A percentile compares a stretch with the other conserved stretches of the same genome.
Evolutionary conservation across 2,888 invertebrate genomes (phyloP).

Genomic region (Scaeva pyrastri): DNA sequence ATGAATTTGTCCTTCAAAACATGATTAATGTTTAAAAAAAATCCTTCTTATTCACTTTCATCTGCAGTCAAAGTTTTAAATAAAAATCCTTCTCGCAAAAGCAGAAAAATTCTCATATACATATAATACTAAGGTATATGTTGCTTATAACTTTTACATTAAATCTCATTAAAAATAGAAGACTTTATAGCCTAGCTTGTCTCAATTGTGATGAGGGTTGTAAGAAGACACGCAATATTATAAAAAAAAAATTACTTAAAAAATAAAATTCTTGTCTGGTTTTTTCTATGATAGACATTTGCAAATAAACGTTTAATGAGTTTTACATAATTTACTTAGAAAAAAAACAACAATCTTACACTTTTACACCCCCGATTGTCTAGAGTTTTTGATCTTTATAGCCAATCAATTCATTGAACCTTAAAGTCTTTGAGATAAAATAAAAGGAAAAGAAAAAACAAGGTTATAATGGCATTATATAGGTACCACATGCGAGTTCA

Average conservation of each 20-base stretch:
- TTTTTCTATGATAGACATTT: not conserved
- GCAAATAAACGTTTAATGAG: not conserved
- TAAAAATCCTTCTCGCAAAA: not conserved
- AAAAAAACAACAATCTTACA: not conserved
- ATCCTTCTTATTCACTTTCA: not conserved
- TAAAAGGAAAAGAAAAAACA: not conserved
- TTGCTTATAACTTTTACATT: constrained; percentile 5
- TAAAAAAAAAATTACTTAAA: not conserved
- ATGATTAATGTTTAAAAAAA: not conserved
- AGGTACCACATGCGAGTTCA: not conserved
- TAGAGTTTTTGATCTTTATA: constrained; percentile 4
- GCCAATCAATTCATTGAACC: constrained; percentile 26
- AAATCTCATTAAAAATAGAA: constrained; percentile 30
- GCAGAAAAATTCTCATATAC: not conserved
- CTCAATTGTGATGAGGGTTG: constrained; percentile 13
- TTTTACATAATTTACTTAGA: not conserved
- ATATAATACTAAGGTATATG: not conserved
- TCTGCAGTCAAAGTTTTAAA: not conserved
- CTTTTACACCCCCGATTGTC: not conserved
- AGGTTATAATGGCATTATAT: not conserved
- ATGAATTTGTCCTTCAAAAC: too few species aligned
- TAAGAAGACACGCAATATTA: not conserved
- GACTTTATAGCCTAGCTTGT: not conserved
- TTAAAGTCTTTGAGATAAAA: constrained; percentile 5
- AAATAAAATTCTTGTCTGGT: not conserved